Percentiles rank a stretch among this genome's conserved stretches.
These are phyloP conservation scores for Solenopsis invicta DNA, from an alignment of 1,140 invertebrate species.

Conservation along the genomic window DNA sequence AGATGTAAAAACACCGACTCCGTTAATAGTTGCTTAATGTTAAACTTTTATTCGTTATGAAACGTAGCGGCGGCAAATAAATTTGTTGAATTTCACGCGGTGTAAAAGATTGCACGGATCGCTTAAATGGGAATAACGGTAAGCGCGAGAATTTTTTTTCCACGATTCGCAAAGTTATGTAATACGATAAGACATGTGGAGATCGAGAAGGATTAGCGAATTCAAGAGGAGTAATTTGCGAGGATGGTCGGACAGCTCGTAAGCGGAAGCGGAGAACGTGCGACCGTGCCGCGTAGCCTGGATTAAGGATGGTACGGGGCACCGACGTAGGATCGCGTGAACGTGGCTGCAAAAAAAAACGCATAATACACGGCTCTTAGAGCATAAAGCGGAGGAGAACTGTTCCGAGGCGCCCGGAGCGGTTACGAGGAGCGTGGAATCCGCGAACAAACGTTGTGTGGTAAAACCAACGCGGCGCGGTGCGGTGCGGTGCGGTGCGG, in stretches of 20 bases:
- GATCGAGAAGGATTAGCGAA: conserved; percentile 32
- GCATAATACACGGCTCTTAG: conserved; percentile 70
- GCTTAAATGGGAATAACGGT: conserved; percentile 9
- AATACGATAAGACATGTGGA: conserved; percentile 6
- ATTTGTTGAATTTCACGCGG: background rate
- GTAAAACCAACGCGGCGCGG: background rate
- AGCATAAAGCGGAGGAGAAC: conserved; percentile 70
- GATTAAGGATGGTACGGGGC: conserved; percentile 65
- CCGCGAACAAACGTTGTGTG: conserved; percentile 54
- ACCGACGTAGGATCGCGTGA: conserved; percentile 68
- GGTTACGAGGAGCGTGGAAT: conserved; percentile 74
- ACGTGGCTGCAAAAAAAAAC: conserved; percentile 65
- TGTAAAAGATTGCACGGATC: background rate
- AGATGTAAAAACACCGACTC: conserved; percentile 33
- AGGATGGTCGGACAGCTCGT: conserved; percentile 23
- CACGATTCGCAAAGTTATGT: background rate
- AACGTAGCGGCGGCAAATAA: background rate
- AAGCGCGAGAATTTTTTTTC: conserved; percentile 8
- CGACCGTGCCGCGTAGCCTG: conserved; percentile 40
- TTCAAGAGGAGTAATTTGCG: conserved; percentile 49
- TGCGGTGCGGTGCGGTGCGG: background rate
- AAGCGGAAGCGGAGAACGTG: conserved; percentile 39
- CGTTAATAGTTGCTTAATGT: background rate
- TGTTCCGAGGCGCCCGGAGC: conserved; percentile 53
- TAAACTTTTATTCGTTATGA: background rate